Percentiles rank a stretch among this genome's conserved stretches.
Evolutionary conservation across 2,113 vertebrate species (phyloP).

Genomic region (Archocentrus centrarchus): DNA sequence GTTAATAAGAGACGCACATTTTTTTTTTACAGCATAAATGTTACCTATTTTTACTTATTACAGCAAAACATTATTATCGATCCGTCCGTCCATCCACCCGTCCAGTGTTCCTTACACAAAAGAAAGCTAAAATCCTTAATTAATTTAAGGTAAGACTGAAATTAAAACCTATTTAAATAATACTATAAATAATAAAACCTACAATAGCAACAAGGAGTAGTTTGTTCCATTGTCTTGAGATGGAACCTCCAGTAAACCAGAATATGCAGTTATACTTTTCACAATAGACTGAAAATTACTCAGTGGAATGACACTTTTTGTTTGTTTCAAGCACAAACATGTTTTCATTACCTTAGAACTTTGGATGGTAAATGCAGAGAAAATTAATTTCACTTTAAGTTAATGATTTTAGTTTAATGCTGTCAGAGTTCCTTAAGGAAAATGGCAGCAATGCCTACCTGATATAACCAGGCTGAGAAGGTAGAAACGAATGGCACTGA

Average conservation of each 20-base stretch:
- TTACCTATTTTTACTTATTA: too few species aligned
- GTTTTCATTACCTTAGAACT: neutral
- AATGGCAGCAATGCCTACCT: conserved; percentile 45
- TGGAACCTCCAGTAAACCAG: neutral
- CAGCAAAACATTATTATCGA: too few species aligned
- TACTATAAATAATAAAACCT: neutral
- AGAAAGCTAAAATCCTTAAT: neutral
- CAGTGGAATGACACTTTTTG: neutral
- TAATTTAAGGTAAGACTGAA: neutral
- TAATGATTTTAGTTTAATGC: neutral
- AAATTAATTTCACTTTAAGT: neutral
- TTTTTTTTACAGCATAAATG: too few species aligned
- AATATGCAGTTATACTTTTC: neutral
- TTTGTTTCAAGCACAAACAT: neutral
- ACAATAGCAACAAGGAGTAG: too few species aligned
- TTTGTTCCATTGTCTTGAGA: too few species aligned
- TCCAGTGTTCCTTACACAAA: neutral
- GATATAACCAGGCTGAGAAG: conserved; percentile 79
- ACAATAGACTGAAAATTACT: neutral
- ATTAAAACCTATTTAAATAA: neutral
- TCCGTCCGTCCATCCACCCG: too few species aligned
- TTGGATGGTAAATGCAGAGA: neutral
- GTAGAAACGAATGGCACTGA: conserved; percentile 79
- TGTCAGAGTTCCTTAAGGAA: neutral
- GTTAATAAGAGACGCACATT: too few species aligned